phyloP scores from a whole-genome alignment of 2,797 vertebrate species.

The Aulostomus chinensis region DNA sequence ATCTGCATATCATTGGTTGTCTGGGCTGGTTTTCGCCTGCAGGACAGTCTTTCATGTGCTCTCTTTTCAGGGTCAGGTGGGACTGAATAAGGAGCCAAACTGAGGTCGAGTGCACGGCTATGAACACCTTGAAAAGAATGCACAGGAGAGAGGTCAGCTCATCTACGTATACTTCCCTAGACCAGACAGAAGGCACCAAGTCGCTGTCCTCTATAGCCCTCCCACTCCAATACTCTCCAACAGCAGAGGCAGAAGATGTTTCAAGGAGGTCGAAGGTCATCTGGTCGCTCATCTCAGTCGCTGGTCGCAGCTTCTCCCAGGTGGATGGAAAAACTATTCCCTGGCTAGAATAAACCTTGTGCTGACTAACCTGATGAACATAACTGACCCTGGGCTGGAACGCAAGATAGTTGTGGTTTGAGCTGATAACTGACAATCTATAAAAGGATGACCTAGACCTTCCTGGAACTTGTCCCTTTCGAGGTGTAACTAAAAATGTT shows the following conservation, averaged over 20 bases:
- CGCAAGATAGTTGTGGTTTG: slow-evolving; percentile 14
- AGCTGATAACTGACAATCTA: slow-evolving; percentile 7
- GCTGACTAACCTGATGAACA: slow-evolving; percentile 32
- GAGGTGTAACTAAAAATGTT: background rate
- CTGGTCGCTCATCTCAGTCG: slow-evolving; percentile 32
- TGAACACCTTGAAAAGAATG: slow-evolving; percentile 28
- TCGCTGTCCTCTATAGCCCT: slow-evolving; percentile 29
- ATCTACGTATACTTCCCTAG: slow-evolving; percentile 37
- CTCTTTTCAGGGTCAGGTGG: slow-evolving; percentile 14
- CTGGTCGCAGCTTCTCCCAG: background rate
- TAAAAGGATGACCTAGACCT: slow-evolving; percentile 15
- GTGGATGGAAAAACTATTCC: slow-evolving; percentile 7
- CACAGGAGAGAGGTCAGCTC: slow-evolving; percentile 42
- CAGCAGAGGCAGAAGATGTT: slow-evolving; percentile 44
- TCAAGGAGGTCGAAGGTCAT: slow-evolving; percentile 10
- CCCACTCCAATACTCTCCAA: slow-evolving; percentile 27
- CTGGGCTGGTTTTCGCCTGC: too few relatives aligned
- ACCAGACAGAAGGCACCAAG: slow-evolving; percentile 21
- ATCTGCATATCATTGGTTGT: too few relatives aligned
- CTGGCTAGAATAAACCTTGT: slow-evolving; percentile 26
- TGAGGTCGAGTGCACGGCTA: background rate
- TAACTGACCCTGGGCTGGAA: slow-evolving; percentile 42
- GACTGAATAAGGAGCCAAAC: background rate
- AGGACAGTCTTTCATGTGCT: slow-evolving; percentile 40
- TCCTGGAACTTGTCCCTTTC: background rate